Evolutionary conservation across 2,113 vertebrate genomes (phyloP).

Genomic region (Brienomyrus brachyistius): DNA sequence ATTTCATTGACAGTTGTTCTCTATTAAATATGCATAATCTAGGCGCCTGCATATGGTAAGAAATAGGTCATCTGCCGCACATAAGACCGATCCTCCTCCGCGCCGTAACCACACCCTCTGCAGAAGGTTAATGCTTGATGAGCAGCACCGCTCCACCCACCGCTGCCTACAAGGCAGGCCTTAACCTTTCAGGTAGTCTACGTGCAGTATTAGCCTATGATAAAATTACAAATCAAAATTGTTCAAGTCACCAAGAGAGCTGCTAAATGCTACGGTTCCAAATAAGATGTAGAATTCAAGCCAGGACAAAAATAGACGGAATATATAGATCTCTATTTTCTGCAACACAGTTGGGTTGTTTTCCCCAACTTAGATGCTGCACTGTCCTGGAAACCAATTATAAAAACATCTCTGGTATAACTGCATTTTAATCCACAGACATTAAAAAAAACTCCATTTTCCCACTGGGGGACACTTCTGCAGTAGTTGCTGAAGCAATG

Average conservation of each 20-base stretch:
- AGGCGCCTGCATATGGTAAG: not conserved
- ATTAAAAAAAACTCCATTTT: not conserved
- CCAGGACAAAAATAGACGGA: not conserved
- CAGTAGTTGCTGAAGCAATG: not conserved
- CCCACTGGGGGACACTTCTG: not conserved
- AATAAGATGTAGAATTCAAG: not conserved
- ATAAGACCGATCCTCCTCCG: not conserved
- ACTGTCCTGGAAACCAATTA: not conserved
- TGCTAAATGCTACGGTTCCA: not conserved
- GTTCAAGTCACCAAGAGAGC: not conserved
- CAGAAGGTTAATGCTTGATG: not conserved
- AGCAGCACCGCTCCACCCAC: not conserved
- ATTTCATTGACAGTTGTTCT: not conserved
- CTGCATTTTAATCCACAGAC: not conserved
- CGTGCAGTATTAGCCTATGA: not conserved
- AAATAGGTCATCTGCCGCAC: not conserved
- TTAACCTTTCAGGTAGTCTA: not conserved
- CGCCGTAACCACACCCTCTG: not conserved
- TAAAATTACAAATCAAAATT: not conserved
- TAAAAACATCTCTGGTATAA: not conserved
- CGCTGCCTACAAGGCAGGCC: not conserved
- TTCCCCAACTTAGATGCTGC: not conserved
- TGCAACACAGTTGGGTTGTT: not conserved
- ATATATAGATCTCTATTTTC: not conserved
- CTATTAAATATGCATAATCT: constrained; percentile 1